These are phyloP conservation scores for Smithornis capensis DNA, from an alignment of 2,113 vertebrate species.

Conservation along the genomic window DNA sequence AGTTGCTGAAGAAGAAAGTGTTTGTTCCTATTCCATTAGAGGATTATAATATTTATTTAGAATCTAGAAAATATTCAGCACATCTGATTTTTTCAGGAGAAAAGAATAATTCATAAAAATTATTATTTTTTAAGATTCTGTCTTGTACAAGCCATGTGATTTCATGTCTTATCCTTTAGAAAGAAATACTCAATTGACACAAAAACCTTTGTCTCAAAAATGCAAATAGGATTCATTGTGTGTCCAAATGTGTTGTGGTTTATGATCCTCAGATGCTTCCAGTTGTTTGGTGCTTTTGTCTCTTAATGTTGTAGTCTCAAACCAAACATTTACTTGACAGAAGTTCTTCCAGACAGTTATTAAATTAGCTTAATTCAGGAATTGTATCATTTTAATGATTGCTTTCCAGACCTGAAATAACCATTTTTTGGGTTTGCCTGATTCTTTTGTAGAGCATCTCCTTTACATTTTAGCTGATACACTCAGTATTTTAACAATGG, in stretches of 20 bases:
- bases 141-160: background rate
- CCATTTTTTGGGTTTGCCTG: background rate
- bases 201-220: background rate
- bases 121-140: background rate
- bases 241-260: background rate
- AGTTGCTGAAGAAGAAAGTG: background rate
- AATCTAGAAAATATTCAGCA: background rate
- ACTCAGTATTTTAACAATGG: background rate
- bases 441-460: background rate
- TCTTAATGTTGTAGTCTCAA: background rate
- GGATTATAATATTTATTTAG: background rate
- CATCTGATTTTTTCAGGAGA: background rate
- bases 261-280: background rate
- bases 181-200: background rate
- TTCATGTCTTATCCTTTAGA: background rate
- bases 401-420: background rate
- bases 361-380: background rate
- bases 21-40: background rate
- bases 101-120: background rate
- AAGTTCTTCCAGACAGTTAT: background rate
- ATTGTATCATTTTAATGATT: background rate
- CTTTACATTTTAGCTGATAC: background rate
- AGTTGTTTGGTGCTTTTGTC: background rate
- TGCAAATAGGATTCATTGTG: background rate
- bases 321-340: background rate